These are phyloP conservation scores for Meteorus cinctellus DNA, from an alignment of 2,888 invertebrate species.

Conservation along the genomic window DNA sequence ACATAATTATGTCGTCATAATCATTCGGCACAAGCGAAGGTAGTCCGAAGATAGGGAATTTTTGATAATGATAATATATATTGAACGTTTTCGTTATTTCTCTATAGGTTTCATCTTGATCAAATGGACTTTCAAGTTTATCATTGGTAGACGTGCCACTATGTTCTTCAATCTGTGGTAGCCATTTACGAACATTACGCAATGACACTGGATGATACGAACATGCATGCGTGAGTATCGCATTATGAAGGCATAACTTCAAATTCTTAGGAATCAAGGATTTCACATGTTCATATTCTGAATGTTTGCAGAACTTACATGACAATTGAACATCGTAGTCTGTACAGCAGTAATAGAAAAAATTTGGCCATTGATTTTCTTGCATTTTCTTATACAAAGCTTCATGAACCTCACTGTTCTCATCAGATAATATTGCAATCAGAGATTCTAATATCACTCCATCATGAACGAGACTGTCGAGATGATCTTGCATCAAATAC, in stretches of 20 bases:
- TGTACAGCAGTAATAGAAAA: not conserved
- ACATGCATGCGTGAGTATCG: not conserved
- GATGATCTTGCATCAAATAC: slow-evolving; percentile 27
- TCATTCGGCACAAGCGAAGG: slow-evolving; percentile 13
- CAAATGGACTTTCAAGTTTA: slow-evolving; percentile 74
- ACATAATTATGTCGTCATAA: slow-evolving; percentile 37
- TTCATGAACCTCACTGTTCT: slow-evolving; percentile 75
- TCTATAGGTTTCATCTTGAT: slow-evolving; percentile 74
- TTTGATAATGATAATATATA: slow-evolving; percentile 48
- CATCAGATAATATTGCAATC: slow-evolving; percentile 76
- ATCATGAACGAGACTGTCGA: slow-evolving; percentile 59
- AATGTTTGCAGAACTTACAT: not conserved
- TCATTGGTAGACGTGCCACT: not conserved
- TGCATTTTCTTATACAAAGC: slow-evolving; percentile 61
- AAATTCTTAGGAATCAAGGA: not conserved
- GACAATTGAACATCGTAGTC: not conserved
- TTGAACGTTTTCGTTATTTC: slow-evolving; percentile 71
- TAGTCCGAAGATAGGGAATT: not conserved
- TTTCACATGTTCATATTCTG: not conserved
- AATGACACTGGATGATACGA: not conserved
- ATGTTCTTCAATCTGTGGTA: not conserved
- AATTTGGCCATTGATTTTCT: not conserved
- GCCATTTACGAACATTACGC: not conserved
- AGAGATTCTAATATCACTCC: slow-evolving; percentile 71
- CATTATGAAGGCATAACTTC: not conserved